Conservation (phyloP, 2,113 vertebrate species). For the Antechinus flavipes region DNA sequence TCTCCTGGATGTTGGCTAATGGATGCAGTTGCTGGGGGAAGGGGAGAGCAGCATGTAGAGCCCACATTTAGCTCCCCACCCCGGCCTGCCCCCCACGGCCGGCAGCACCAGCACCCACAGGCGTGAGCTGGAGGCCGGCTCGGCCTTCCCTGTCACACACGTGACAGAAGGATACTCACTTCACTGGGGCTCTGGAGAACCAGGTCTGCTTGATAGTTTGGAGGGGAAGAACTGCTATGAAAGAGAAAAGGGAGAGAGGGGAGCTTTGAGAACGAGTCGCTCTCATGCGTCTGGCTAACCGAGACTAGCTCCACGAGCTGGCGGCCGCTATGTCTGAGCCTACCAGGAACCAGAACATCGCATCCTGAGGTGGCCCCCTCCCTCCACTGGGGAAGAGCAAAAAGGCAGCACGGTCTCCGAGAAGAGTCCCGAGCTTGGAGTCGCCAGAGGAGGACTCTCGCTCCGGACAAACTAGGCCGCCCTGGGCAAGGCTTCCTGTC, state of each 20-base stretch:
- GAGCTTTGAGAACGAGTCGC: not conserved
- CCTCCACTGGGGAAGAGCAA: not conserved
- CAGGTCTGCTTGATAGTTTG: constrained; percentile 96
- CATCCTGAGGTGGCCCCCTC: too few relatives aligned
- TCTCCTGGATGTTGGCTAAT: constrained; percentile 93
- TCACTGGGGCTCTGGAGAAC: constrained; percentile 86
- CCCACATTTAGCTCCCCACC: not conserved
- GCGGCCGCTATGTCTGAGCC: too few relatives aligned
- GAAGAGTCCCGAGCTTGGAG: too few relatives aligned
- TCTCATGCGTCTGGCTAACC: not conserved
- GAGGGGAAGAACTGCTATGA: constrained; percentile 94
- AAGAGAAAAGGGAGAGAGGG: constrained; percentile 45
- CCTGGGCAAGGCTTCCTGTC: too few relatives aligned
- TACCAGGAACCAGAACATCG: too few relatives aligned
- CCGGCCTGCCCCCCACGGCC: not conserved
- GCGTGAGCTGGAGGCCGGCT: not conserved
- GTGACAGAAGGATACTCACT: constrained; percentile 84
- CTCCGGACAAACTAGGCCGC: too few relatives aligned
- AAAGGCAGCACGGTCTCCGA: not conserved
- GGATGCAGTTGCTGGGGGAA: constrained; percentile 91
- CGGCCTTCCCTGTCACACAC: too few relatives aligned
- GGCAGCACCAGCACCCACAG: not conserved
- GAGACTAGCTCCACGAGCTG: too few relatives aligned
- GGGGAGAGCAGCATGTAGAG: not conserved
- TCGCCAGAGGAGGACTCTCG: too few relatives aligned